Base-by-base conservation (phyloP, 2,888 invertebrate genomes). In the Rugalucina vietnamica region DNA sequence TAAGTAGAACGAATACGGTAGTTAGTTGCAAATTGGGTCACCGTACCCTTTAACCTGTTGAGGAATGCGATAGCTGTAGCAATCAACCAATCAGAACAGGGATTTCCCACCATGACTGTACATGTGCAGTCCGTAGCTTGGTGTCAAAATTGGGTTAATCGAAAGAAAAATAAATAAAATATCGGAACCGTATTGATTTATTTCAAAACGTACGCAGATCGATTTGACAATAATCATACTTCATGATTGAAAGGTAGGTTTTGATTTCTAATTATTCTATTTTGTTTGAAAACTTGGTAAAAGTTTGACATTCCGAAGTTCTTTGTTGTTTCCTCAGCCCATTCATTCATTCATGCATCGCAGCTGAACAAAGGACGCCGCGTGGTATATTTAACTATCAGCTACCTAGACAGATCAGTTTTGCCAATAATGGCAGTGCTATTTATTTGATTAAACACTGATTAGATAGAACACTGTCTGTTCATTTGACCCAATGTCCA, bases 141-240 rank as follows among this genome's bases (percentile, higher is more conserved):
- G 65, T 34, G 24, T 3, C 24, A 10, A 34, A 34, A 34, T 65
- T 65, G 65, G 65, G 65, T 65, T 65, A 65, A 65, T 65, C 81
- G 71, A 79, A 69, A 57, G 76, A 79, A 86, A 81, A 81, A 79
- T 77, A 76, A 81, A 77, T 76, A 84, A 86, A 81, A 81, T 76
- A 81, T 81, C 54, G 72, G 65, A 76, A 65, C 24, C 37, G 27
- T 10, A 3, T 32, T 34, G 54, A 60, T 37, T 71, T n/a, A n/a
- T 0, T 8, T n/a, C 24, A 73, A 73, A 73, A 8, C 21, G 43
- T 24, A 49, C 49, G 43, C 49, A 29, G 49, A 27, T 34, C 32
- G 12, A 32, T 73, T 73, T 24, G 34, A 49, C 43, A 32, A 27
- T 18, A n/a, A 21, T 21, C 12, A 14, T 12, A 18, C 21, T 27